These are phyloP conservation scores for Cataglyphis cursor DNA, from an alignment of 2,888 invertebrate species.

Conservation along the genomic window DNA sequence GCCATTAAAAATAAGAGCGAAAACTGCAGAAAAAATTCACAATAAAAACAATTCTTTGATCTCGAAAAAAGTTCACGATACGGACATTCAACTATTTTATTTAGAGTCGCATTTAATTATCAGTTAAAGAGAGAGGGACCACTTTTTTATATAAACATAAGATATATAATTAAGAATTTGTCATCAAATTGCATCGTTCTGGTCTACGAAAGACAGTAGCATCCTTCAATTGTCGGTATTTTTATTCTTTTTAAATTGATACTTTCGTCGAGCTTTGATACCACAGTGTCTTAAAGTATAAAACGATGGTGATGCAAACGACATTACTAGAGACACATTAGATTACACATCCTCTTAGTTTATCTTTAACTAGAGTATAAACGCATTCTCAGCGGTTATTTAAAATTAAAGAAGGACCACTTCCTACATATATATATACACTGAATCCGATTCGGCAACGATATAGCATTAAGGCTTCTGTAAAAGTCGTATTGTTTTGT, in stretches of 20 bases:
- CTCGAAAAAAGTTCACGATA: neutral
- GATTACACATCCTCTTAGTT: constrained; percentile 60
- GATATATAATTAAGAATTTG: constrained; percentile 28
- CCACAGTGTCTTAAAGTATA: constrained; percentile 41
- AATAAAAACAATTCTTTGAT: neutral
- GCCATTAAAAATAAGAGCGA: neutral
- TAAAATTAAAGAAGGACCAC: constrained; percentile 66
- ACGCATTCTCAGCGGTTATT: constrained; percentile 36
- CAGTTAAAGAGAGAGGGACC: constrained; percentile 18
- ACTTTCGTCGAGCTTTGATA: constrained; percentile 22
- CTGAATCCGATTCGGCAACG: constrained; percentile 79
- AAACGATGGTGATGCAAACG: constrained; percentile 30
- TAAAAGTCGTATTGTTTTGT: neutral
- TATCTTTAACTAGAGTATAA: constrained; percentile 41
- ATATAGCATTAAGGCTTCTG: constrained; percentile 55
- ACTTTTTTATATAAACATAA: constrained; percentile 19
- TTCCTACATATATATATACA: constrained; percentile 79
- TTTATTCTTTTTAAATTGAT: constrained; percentile 14
- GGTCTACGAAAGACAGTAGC: constrained; percentile 27
- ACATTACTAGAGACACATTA: constrained; percentile 50
- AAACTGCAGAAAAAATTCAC: neutral
- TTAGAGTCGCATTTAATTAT: neutral
- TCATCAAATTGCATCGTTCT: constrained; percentile 19
- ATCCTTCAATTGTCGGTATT: neutral
- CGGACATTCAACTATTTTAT: constrained; percentile 1